Percentiles rank a stretch among this genome's conserved stretches.
Conservation (phyloP, 1,140 invertebrate species). For the Portunus trituberculatus region DNA sequence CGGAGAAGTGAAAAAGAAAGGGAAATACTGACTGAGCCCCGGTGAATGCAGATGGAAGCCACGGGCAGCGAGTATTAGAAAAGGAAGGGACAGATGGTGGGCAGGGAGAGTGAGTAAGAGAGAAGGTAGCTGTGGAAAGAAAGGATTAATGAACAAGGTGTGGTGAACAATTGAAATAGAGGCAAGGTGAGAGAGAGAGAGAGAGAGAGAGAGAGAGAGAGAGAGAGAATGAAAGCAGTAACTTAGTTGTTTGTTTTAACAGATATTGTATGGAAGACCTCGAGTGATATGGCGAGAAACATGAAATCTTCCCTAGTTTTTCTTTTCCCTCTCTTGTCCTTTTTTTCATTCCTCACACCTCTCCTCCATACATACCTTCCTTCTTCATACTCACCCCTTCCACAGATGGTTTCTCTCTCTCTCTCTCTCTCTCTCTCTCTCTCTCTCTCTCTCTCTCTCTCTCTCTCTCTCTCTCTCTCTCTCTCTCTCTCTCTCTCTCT, state of each 20-base stretch:
- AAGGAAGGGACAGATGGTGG: neutral
- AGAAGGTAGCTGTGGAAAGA: slow-evolving; percentile 77
- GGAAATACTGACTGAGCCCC: too few species aligned
- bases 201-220: slow-evolving; percentile 21
- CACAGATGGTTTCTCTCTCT: neutral
- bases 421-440: neutral
- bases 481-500: neutral
- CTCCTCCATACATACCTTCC: too few species aligned
- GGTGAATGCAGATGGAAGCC: neutral
- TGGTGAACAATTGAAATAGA: neutral
- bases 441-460: neutral
- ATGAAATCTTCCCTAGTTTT: neutral
- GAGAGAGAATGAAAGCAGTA: neutral
- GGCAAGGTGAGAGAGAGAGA: neutral
- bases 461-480: neutral
- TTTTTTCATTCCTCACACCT: neutral
- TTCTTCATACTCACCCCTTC: neutral
- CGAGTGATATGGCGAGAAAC: neutral
- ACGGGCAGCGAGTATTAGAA: neutral
- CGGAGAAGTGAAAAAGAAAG: neutral
- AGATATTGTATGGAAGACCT: neutral
- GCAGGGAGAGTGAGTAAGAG: slow-evolving; percentile 84
- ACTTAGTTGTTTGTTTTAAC: neutral
- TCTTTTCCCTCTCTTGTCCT: neutral
- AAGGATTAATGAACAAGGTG: neutral